phyloP scores from a whole-genome alignment of 2,797 vertebrate genomes.

The Dromococcyx pavoninus region DNA sequence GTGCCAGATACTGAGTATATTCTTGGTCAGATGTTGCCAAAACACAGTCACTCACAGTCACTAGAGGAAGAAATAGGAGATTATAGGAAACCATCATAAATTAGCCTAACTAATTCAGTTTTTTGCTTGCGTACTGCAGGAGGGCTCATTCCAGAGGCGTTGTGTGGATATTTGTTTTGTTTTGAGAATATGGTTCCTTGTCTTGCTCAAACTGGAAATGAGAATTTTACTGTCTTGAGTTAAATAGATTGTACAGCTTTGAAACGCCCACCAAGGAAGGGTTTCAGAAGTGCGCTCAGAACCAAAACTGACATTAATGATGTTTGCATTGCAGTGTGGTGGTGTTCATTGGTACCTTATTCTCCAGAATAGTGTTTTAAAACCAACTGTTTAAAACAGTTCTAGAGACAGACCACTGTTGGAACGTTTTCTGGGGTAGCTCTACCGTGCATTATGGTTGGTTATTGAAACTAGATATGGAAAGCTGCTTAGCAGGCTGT shows the following conservation, averaged over 20 bases:
- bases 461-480: not conserved
- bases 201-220: not conserved
- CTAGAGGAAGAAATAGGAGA: not conserved
- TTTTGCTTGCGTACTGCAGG: not conserved
- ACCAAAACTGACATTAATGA: not conserved
- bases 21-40: not conserved
- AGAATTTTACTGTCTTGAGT: not conserved
- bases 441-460: not conserved
- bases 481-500: not conserved
- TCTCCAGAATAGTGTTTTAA: not conserved
- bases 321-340: not conserved
- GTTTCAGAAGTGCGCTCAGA: not conserved
- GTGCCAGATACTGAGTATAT: not conserved
- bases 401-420: not conserved
- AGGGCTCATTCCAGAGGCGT: not conserved
- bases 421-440: not conserved
- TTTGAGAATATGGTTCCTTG: not conserved
- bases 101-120: not conserved
- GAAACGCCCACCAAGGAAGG: too few species aligned
- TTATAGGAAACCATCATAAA: not conserved
- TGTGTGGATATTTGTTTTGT: not conserved
- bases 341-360: not conserved
- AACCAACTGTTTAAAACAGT: not conserved
- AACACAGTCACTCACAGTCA: not conserved
- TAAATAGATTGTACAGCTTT: not conserved